phyloP scores from a whole-genome alignment of 1,140 invertebrate genomes.

The Physella acuta region DNA sequence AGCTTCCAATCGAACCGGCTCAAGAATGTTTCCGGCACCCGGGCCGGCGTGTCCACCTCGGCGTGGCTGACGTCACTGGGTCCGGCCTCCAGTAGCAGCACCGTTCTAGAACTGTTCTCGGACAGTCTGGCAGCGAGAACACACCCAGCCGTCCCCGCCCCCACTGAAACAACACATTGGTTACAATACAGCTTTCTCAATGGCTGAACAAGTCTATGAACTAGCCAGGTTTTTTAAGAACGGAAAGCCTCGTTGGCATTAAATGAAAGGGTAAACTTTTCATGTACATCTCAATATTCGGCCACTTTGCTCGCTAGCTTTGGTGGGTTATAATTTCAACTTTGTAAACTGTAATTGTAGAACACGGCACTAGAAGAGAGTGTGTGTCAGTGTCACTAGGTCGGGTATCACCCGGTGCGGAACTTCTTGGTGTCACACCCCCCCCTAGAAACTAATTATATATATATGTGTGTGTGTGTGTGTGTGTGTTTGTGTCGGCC shows the following conservation, averaged over 20 bases:
- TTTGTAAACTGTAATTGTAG: too few relatives aligned
- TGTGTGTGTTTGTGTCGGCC: too few relatives aligned
- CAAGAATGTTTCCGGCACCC: slow-evolving; percentile 10
- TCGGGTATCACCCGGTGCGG: too few relatives aligned
- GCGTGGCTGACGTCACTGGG: slow-evolving; percentile 19
- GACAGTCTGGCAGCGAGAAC: slow-evolving; percentile 29
- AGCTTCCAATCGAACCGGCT: slow-evolving; percentile 10
- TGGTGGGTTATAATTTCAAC: neutral
- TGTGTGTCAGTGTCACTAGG: too few relatives aligned
- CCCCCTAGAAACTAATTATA: too few relatives aligned
- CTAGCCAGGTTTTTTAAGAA: too few relatives aligned
- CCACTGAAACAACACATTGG: slow-evolving; percentile 14
- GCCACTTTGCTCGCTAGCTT: neutral
- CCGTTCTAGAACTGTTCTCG: slow-evolving; percentile 23
- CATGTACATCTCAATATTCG: neutral
- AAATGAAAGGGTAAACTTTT: too few relatives aligned
- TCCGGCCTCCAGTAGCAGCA: slow-evolving; percentile 28
- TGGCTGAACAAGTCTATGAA: neutral
- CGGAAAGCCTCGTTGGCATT: too few relatives aligned
- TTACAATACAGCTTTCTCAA: neutral
- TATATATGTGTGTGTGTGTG: too few relatives aligned
- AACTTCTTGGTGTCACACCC: too few relatives aligned
- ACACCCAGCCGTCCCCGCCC: slow-evolving; percentile 25
- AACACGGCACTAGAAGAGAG: too few relatives aligned
- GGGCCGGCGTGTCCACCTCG: slow-evolving; percentile 20